Base-by-base conservation (phyloP, 2,888 invertebrate species). In the Tuta absoluta region DNA sequence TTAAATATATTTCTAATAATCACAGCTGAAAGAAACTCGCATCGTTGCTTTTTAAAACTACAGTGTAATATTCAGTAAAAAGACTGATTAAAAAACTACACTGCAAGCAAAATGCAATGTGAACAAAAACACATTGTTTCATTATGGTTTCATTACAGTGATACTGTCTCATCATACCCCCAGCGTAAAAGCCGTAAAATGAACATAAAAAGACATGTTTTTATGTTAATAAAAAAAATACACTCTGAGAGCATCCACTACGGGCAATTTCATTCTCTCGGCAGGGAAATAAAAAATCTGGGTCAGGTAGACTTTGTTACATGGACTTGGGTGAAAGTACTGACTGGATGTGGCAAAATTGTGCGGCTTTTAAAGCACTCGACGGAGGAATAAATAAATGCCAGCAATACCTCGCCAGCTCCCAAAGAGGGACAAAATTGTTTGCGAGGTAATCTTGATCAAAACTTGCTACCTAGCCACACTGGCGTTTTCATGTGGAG, bases 251-350 rank as follows among this genome's bases (percentile, higher is more conserved):
- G 72, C 72, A 75, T 49, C 78, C 73, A 85, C 87, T 84, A 81
- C 82, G 79, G 84, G 85, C 89, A 89, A 89, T 90, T 90, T 89
- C 87, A 87, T 89, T 85, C 84, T 79, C 79, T 80, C 77, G 81
- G 79, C 81, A 86, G 85, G 80, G 82, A 81, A 85, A 89, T 89
- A 89, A 90, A 87, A 87, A 89, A 90, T 87, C 85, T 89, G 77
- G 90, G 90, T 90, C 89, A 87, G 83, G 80, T 82, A 75, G 75
- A 69, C 69, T 70, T 68, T 45, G 73, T 72, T 72, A 67, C 68
- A 74, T 71, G 75, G 73, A 75, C 72, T 78, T 79, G 72, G 74
- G 71, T 65, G 66, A 56, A 64, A 71, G 69, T 45, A 45, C n/a
- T 12, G 21, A 24, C 79, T 83, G 62, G 86, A 85, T 73, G 65